A percentile compares a stretch with the other conserved stretches of the same genome.
Evolutionary conservation across 2,113 vertebrate genomes (phyloP).

Genomic region (Psittacara wagleri): DNA sequence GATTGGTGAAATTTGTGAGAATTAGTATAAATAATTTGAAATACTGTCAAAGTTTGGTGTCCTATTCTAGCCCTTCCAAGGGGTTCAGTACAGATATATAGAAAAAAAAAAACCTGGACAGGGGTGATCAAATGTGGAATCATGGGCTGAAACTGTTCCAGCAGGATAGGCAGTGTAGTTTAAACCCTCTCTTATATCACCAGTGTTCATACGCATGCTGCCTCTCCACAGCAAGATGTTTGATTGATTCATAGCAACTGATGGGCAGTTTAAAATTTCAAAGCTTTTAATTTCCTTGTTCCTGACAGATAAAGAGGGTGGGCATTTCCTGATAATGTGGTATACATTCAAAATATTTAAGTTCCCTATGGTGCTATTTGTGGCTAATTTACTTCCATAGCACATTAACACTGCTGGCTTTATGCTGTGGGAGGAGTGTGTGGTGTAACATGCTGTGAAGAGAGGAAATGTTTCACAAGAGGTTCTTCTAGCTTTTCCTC

Average conservation of each 20-base stretch:
- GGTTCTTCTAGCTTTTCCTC: constrained; percentile 73
- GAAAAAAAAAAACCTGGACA: neutral
- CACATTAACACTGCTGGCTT: constrained; percentile 26
- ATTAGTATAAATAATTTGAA: neutral
- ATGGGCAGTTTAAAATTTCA: constrained; percentile 31
- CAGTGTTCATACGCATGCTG: neutral
- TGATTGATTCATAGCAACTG: constrained; percentile 27
- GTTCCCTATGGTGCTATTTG: constrained; percentile 43
- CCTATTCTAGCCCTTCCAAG: neutral
- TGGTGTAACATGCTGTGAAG: constrained; percentile 66
- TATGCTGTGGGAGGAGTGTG: constrained; percentile 22
- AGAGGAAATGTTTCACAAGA: constrained; percentile 77
- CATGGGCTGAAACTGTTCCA: neutral
- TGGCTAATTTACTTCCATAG: constrained; percentile 47
- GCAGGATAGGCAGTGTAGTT: neutral
- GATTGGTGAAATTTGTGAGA: neutral
- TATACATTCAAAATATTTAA: constrained; percentile 27
- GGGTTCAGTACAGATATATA: neutral
- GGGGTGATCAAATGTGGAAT: neutral
- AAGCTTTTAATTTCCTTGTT: constrained; percentile 35
- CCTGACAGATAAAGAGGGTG: constrained; percentile 31
- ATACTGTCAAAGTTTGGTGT: neutral
- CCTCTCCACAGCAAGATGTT: neutral
- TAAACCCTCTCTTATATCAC: neutral
- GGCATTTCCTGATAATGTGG: constrained; percentile 49